Evolutionary conservation across 2,888 invertebrate species (phyloP).

Genomic region (Norana najaformis): DNA sequence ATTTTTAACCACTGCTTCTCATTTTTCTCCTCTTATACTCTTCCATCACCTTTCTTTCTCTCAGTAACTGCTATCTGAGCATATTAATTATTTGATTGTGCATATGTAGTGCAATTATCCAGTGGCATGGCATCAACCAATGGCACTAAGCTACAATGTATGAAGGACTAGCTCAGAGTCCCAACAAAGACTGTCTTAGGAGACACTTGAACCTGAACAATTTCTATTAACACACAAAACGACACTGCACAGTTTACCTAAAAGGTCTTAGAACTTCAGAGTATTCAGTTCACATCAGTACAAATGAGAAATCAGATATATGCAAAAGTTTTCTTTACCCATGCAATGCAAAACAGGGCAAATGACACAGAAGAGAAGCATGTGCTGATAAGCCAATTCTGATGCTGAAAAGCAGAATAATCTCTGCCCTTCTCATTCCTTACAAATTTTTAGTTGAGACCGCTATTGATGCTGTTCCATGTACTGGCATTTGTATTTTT

Average conservation of each 20-base stretch:
- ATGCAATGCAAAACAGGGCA: not conserved
- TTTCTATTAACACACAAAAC: not conserved
- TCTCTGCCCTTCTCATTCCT: no score
- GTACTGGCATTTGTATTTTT: not conserved
- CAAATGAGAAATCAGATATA: not conserved
- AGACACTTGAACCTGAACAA: not conserved
- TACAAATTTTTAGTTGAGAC: not conserved
- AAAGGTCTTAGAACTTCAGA: not conserved
- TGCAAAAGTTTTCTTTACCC: not conserved
- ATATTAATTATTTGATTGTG: not conserved
- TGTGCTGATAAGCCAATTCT: not conserved
- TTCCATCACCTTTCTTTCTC: not conserved
- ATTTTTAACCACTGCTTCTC: no score
- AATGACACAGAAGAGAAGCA: not conserved
- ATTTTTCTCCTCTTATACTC: no score
- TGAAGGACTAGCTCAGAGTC: not conserved
- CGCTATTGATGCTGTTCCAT: not conserved
- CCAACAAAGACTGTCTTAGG: not conserved
- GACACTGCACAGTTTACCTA: not conserved
- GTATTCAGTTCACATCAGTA: not conserved
- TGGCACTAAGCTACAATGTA: not conserved
- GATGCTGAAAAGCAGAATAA: not conserved
- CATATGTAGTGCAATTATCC: not conserved
- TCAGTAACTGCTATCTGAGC: not conserved
- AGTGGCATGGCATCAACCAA: not conserved